Conservation (phyloP, 2,888 invertebrate genomes). For the Amiota communis region DNA sequence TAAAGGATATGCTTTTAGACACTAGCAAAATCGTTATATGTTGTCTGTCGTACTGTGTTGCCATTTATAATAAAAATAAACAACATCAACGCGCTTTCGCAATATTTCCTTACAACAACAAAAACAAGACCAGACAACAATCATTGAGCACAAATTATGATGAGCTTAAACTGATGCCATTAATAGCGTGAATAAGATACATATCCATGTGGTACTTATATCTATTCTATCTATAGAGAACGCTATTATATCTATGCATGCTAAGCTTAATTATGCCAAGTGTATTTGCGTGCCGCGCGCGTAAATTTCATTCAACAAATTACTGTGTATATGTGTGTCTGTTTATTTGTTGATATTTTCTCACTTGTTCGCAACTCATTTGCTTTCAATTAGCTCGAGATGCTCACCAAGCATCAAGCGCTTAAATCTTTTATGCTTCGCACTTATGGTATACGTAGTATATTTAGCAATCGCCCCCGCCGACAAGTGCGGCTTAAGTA, state of each 20-base stretch:
- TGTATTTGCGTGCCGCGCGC: not conserved
- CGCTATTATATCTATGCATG: no score
- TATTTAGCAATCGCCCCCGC: not conserved
- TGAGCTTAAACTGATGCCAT: constrained; percentile 11
- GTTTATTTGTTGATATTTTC: not conserved
- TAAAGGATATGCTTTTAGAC: not conserved
- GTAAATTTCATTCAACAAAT: not conserved
- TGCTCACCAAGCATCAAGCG: not conserved
- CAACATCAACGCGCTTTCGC: constrained; percentile 34
- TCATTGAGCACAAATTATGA: not conserved
- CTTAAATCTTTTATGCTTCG: constrained; percentile 14
- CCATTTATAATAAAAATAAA: constrained; percentile 37
- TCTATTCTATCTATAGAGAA: not conserved
- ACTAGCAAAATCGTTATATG: not conserved
- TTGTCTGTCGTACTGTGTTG: no score
- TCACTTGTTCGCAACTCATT: constrained; percentile 20
- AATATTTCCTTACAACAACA: not conserved
- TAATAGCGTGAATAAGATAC: not conserved
- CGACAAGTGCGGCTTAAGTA: constrained; percentile 13
- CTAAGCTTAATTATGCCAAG: constrained; percentile 29
- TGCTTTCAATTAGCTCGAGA: constrained; percentile 21
- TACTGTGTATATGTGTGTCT: not conserved
- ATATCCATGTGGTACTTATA: not conserved
- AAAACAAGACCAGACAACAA: no score
- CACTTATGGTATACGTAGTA: not conserved